These are phyloP conservation scores for Protomyctophum bolini DNA, from an alignment of 2,113 vertebrate species.

Conservation along the genomic window DNA sequence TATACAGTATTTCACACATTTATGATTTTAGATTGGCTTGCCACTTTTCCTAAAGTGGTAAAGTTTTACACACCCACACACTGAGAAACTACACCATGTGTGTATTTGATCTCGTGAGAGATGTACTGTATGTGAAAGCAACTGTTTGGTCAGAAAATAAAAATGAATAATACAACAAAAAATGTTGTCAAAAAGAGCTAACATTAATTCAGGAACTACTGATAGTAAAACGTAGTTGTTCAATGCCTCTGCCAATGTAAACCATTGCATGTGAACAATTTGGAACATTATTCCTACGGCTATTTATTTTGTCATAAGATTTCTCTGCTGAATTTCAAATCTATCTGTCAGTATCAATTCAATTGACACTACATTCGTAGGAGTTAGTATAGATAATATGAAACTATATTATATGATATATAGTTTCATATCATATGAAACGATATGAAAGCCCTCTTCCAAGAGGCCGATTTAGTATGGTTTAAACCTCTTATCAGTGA, in stretches of 20 bases:
- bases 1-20: constrained; percentile 74
- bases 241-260: constrained; percentile 44
- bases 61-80: constrained; percentile 45
- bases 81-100: constrained; percentile 37
- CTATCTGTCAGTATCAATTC: constrained; percentile 15
- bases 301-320: constrained; percentile 1
- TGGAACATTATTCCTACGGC: constrained; percentile 11
- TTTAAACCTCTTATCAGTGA: constrained; percentile 21
- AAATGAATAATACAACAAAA: constrained; percentile 33
- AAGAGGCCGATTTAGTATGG: constrained; percentile 24
- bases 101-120: constrained; percentile 31
- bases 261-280: constrained; percentile 30
- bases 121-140: constrained; percentile 18
- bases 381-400: constrained; percentile 21
- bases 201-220: constrained; percentile 47
- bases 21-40: constrained; percentile 68
- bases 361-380: constrained; percentile 14
- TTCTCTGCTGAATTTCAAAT: constrained; percentile 9
- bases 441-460: constrained; percentile 1
- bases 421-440: no score
- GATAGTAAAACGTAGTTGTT: constrained; percentile 48
- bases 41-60: constrained; percentile 56
- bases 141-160: constrained; percentile 12
- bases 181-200: constrained; percentile 20
- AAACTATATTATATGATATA: constrained; percentile 1